These are phyloP conservation scores for Microcebus lehilahytsara DNA, from an alignment of 2,113 vertebrate genomes.

Conservation along the genomic window DNA sequence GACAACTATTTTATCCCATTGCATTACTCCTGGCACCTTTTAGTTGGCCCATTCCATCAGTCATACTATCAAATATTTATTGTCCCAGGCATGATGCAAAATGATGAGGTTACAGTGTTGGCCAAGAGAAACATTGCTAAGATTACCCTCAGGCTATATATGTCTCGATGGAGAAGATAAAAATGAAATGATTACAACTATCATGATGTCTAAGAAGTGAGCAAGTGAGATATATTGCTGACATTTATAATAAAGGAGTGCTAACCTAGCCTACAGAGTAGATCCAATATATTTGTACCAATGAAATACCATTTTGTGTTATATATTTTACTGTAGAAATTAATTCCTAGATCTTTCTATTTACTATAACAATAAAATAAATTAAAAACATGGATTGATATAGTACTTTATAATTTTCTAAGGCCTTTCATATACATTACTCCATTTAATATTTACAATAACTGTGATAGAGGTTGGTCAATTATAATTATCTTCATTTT, in stretches of 20 bases:
- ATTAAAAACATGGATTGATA: neutral
- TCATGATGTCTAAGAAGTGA: neutral
- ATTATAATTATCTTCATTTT: slow-evolving; percentile 7
- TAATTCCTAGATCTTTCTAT: neutral
- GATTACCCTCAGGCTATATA: rapidly evolving
- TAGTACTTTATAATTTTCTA: neutral
- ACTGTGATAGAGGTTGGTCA: neutral
- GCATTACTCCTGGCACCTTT: neutral
- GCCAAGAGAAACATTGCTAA: neutral
- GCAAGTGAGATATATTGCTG: neutral
- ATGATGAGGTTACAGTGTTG: neutral
- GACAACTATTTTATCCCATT: neutral
- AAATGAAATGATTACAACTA: neutral
- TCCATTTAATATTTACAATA: neutral
- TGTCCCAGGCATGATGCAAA: neutral
- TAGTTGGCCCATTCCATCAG: neutral
- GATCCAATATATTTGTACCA: neutral
- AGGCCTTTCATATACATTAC: neutral
- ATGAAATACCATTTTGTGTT: neutral
- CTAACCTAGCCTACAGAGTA: neutral
- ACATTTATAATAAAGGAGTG: neutral
- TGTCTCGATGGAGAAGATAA: neutral
- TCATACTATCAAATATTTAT: neutral
- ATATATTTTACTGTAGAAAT: neutral
- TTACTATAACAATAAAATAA: neutral